phyloP scores from a whole-genome alignment of 2,113 vertebrate species.

The Tylochromis polylepis region DNA sequence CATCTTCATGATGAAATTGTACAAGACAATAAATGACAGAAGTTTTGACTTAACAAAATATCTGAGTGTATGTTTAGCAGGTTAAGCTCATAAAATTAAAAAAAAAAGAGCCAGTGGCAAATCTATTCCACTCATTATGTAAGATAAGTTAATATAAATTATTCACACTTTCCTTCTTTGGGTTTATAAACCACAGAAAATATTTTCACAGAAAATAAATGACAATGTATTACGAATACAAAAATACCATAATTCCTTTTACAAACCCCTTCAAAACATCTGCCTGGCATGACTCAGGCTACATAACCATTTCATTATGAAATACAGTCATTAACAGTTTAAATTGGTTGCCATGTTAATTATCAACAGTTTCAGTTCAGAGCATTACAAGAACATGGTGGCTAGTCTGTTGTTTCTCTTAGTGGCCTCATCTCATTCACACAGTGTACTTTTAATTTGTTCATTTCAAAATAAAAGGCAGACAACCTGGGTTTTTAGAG shows the following conservation, averaged over 20 bases:
- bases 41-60: constrained; percentile 39
- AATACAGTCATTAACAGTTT: constrained; percentile 63
- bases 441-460: constrained; percentile 7
- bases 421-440: not conserved
- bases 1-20: constrained; percentile 46
- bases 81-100: constrained; percentile 19
- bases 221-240: constrained; percentile 54
- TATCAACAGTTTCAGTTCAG: constrained; percentile 51
- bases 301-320: constrained; percentile 68
- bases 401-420: constrained; percentile 49
- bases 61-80: constrained; percentile 25
- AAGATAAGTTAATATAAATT: constrained; percentile 34
- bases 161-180: constrained; percentile 46
- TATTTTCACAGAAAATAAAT: constrained; percentile 67
- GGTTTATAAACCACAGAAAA: constrained; percentile 43
- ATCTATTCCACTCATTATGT: constrained; percentile 32
- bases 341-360: constrained; percentile 17
- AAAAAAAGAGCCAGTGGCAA: not conserved
- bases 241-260: constrained; percentile 46
- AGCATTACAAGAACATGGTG: constrained; percentile 31
- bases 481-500: not conserved
- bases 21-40: constrained; percentile 59
- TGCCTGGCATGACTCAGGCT: constrained; percentile 50
- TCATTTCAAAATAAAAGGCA: constrained; percentile 13
- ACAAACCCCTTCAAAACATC: constrained; percentile 56